Evolutionary conservation across 2,888 invertebrate genomes (phyloP).

Genomic region (Athetis lepigone): DNA sequence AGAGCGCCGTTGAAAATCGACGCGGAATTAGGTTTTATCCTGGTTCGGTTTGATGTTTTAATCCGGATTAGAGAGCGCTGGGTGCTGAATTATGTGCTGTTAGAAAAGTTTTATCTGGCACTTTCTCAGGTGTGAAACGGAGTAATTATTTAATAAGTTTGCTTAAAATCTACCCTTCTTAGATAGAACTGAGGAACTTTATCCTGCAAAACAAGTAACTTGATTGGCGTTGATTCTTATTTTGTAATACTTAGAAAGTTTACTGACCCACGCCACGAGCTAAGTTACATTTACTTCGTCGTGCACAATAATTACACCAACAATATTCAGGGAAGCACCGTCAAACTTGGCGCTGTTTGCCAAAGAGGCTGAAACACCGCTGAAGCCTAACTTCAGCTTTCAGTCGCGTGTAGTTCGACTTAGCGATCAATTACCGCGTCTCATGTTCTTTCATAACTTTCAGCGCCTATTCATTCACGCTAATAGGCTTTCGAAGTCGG

Average conservation of each 20-base stretch:
- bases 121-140: conserved; percentile 11
- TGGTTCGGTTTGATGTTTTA: conserved; percentile 44
- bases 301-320: conserved; percentile 5
- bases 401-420: conserved; percentile 35
- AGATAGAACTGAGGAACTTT: not conserved
- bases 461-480: conserved; percentile 33
- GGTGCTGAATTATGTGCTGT: conserved; percentile 21
- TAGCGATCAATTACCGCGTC: conserved; percentile 50
- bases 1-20: conserved; percentile 37
- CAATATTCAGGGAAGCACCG: conserved; percentile 5
- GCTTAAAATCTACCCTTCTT: not conserved
- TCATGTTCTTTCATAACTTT: conserved; percentile 52
- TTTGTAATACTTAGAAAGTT: not conserved
- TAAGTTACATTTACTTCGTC: not conserved
- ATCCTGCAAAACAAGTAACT: not conserved
- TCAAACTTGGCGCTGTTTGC: conserved; percentile 10
- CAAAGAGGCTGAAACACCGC: not conserved
- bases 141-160: not conserved
- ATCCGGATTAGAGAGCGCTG: conserved; percentile 33
- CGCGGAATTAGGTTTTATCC: conserved; percentile 45
- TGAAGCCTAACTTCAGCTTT: conserved; percentile 25
- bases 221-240: not conserved
- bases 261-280: not conserved
- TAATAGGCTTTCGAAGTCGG: conserved; percentile 37
- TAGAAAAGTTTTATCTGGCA: conserved; percentile 3